Base-by-base conservation (phyloP, 2,888 invertebrate species). In the Crocallis elinguaria region DNA sequence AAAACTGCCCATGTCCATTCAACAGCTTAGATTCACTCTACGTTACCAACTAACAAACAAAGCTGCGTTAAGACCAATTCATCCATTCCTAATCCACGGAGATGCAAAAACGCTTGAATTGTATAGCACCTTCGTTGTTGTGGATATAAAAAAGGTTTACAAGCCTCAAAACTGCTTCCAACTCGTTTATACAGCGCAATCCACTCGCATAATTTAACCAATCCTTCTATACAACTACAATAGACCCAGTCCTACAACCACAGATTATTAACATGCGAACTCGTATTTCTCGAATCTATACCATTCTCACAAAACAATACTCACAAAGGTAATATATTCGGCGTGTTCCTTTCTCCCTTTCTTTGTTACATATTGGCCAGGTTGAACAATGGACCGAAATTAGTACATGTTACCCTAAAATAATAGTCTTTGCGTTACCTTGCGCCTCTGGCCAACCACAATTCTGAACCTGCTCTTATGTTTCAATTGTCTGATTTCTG, bases 381-480 rank as follows among this genome's bases (percentile, higher is more conserved):
- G 50, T 45, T 48, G 56, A 79, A 75, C 74, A 79, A 82, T 75
- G 69, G 64, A 56, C 57, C 64, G 61, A 75, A 80, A 82, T 84
- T 78, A 78, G 79, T 82, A 79, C 76, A 79, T 71, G 72, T 77
- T 79, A 73, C 75, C 76, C 71, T 75, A 65, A 82, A 84, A 80
- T 84, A 83, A 84, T 78, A 76, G 71, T 66, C 71, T 66, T 67
- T 64, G 63, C 75, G 66, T 73, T 76, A 76, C 79, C 79, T 80
- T 73, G 64, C 72, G 63, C 51, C 55, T 41, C 67, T 75, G 66
- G 62, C 65, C 72, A 67, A 75, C 85, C 83, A 72, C 82, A 83
- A 79, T 75, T 73, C 71, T 11, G 41, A 21, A 38, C 41, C 46
- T 48, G 49, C 74, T 74, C 66, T 64, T 62, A 73, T 71, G 71